These are phyloP conservation scores for Kradibia gibbosae DNA, from an alignment of 1,140 invertebrate species.

Conservation along the genomic window DNA sequence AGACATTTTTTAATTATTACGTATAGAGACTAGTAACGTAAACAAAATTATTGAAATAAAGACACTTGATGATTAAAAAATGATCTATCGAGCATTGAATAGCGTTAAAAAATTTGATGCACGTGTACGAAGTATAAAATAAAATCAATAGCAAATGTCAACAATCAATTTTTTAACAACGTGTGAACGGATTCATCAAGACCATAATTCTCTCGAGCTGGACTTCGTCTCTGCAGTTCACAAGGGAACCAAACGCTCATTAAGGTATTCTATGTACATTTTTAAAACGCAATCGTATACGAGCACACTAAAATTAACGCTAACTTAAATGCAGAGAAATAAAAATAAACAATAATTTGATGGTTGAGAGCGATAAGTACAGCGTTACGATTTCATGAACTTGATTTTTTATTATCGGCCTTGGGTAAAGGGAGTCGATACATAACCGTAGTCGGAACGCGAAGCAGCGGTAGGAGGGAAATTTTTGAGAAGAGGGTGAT, in stretches of 20 bases:
- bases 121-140: not conserved
- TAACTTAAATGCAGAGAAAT: not conserved
- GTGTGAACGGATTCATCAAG: slow-evolving; percentile 36
- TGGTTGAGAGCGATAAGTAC: not conserved
- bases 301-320: not conserved
- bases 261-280: not conserved
- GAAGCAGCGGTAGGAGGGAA: not conserved
- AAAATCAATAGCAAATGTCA: not conserved
- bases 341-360: not conserved
- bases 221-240: slow-evolving; percentile 41
- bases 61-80: too few species aligned
- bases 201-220: slow-evolving; percentile 22
- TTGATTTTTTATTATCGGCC: slow-evolving; percentile 37
- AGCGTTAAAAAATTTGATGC: not conserved
- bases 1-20: too few species aligned
- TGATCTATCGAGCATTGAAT: too few species aligned
- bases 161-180: not conserved
- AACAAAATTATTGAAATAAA: too few species aligned
- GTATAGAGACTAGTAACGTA: too few species aligned
- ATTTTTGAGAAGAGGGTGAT: not conserved
- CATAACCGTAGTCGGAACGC: not conserved
- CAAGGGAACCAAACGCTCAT: not conserved
- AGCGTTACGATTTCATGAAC: slow-evolving; percentile 37
- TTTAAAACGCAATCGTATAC: not conserved
- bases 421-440: not conserved